phyloP scores from a whole-genome alignment of 2,113 vertebrate genomes.

The Anser cygnoides region DNA sequence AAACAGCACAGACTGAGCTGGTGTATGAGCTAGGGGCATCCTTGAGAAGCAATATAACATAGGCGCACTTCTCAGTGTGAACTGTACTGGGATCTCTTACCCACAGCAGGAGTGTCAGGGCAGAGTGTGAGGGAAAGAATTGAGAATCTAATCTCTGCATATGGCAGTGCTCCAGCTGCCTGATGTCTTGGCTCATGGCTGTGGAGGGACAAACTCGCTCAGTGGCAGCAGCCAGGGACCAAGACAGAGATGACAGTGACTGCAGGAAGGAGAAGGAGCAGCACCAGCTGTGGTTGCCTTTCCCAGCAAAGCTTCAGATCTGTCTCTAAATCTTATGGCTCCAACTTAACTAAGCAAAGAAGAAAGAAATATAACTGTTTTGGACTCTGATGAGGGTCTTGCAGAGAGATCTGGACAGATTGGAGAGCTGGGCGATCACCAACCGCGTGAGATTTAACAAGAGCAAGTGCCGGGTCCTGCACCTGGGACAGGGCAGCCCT shows the following conservation, averaged over 20 bases:
- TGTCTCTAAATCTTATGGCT: neutral
- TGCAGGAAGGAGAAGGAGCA: neutral
- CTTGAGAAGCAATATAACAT: neutral
- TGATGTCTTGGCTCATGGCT: neutral
- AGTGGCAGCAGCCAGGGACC: neutral
- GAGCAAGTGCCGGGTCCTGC: too few relatives aligned
- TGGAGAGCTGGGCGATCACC: too few relatives aligned
- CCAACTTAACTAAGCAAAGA: neutral
- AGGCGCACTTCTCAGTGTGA: neutral
- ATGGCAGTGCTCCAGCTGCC: neutral
- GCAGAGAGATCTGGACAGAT: too few relatives aligned
- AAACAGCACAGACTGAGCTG: neutral
- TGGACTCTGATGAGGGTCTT: too few relatives aligned
- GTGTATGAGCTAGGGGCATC: accelerated
- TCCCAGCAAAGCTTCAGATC: neutral
- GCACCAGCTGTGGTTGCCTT: neutral
- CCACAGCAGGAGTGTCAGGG: neutral
- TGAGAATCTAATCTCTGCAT: neutral
- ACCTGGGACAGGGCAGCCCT: too few relatives aligned
- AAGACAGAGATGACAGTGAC: neutral
- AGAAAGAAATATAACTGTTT: neutral
- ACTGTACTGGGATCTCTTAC: neutral
- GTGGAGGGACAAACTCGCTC: neutral
- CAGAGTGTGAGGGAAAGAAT: neutral
- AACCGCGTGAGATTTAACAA: too few relatives aligned